Evolutionary conservation across 2,797 vertebrate species (phyloP).

Genomic region (Eidolon dupreanum): DNA sequence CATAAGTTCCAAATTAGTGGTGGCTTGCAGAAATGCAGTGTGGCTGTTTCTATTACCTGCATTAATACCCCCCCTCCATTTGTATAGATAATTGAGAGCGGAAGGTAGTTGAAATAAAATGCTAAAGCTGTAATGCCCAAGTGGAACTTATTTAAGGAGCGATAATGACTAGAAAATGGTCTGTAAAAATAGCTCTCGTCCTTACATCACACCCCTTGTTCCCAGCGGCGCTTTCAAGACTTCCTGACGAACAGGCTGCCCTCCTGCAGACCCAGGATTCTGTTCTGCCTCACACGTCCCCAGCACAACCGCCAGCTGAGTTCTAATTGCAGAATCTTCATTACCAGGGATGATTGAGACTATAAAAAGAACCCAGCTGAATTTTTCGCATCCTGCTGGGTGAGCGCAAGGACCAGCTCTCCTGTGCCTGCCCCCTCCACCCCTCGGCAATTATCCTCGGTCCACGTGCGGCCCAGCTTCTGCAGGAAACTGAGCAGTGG

Average conservation of each 20-base stretch:
- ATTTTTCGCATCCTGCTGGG: constrained; percentile 75
- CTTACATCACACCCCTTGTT: constrained; percentile 23
- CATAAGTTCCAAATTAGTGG: background rate
- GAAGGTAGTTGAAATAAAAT: constrained; percentile 48
- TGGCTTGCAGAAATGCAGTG: background rate
- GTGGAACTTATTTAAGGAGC: constrained; percentile 59
- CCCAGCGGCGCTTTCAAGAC: constrained; percentile 30
- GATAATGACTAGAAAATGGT: constrained; percentile 53
- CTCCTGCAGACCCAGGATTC: constrained; percentile 71
- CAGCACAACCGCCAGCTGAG: constrained; percentile 75
- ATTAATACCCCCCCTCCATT: background rate
- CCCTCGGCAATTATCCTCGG: constrained; percentile 6
- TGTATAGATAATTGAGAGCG: constrained; percentile 6
- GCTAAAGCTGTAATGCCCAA: constrained; percentile 53
- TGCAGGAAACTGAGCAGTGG: background rate
- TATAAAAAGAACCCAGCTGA: constrained; percentile 81
- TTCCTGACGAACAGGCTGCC: constrained; percentile 65
- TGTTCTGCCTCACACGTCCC: constrained; percentile 56
- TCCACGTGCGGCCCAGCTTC: background rate
- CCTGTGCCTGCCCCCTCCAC: background rate
- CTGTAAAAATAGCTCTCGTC: constrained; percentile 70
- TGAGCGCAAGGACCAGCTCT: constrained; percentile 57
- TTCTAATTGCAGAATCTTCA: constrained; percentile 81
- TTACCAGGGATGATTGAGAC: constrained; percentile 79
- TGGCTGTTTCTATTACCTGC: background rate